These are phyloP conservation scores for Temnothorax nylanderi DNA, from an alignment of 1,140 invertebrate species.

Conservation along the genomic window DNA sequence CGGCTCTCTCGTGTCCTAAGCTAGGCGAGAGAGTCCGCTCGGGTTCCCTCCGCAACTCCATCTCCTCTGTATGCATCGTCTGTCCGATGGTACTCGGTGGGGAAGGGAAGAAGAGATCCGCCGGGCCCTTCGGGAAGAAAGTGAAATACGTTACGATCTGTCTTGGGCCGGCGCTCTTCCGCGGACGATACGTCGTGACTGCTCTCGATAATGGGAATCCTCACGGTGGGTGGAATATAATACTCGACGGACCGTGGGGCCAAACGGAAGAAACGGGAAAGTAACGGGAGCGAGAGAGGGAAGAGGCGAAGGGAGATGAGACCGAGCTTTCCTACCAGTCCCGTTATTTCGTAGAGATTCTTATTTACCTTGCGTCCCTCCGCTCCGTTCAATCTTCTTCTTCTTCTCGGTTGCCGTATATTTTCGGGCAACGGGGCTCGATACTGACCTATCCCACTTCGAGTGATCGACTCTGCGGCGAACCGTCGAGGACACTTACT, in stretches of 20 bases:
- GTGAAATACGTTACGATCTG: slow-evolving; percentile 82
- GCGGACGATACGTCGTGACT: slow-evolving; percentile 81
- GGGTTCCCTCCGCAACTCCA: background rate
- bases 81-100: background rate
- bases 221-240: slow-evolving; percentile 80
- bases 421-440: slow-evolving; percentile 59
- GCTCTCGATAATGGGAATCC: slow-evolving; percentile 83
- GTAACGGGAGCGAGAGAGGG: slow-evolving; percentile 40
- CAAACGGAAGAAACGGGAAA: slow-evolving; percentile 53
- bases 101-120: slow-evolving; percentile 53
- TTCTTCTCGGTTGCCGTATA: slow-evolving; percentile 66
- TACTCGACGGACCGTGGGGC: slow-evolving; percentile 67
- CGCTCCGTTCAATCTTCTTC: slow-evolving; percentile 54
- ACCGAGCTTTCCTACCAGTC: slow-evolving; percentile 67
- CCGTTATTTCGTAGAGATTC: slow-evolving; percentile 70
- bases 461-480: slow-evolving; percentile 57
- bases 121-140: slow-evolving; percentile 80
- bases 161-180: slow-evolving; percentile 77
- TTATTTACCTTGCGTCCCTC: slow-evolving; percentile 75
- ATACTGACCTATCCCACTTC: slow-evolving; percentile 60
- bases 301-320: slow-evolving; percentile 59
- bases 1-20: slow-evolving; percentile 58
- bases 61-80: slow-evolving; percentile 63
- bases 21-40: slow-evolving; percentile 23
- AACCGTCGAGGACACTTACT: slow-evolving; percentile 29